A percentile compares a stretch with the other conserved stretches of the same genome.
These are phyloP conservation scores for Pheosia gnoma DNA, from an alignment of 2,888 invertebrate genomes.

Conservation along the genomic window DNA sequence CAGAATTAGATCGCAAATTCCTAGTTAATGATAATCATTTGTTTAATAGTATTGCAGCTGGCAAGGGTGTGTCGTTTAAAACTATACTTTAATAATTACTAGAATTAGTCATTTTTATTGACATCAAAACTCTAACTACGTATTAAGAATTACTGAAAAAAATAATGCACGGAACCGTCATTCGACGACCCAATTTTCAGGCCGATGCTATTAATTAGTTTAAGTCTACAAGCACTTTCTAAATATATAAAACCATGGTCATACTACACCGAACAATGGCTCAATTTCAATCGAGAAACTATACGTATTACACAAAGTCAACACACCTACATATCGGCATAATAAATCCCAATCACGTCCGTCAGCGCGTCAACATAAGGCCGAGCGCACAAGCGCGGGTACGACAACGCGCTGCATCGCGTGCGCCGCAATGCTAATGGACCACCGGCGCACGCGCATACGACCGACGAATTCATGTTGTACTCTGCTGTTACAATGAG, in stretches of 20 bases:
- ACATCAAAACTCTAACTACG: no score
- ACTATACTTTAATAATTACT: not conserved
- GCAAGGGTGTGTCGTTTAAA: not conserved
- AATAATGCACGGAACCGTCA: no score
- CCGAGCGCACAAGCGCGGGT: conserved; percentile 22
- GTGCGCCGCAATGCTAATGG: conserved; percentile 52
- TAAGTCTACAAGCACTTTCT: not conserved
- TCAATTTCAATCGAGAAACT: not conserved
- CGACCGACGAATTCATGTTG: conserved; percentile 30
- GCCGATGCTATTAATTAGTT: no score
- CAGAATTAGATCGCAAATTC: not conserved
- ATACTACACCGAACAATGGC: not conserved
- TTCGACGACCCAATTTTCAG: no score
- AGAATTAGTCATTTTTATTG: not conserved
- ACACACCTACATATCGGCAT: conserved; percentile 1
- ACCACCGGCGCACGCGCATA: conserved; percentile 44
- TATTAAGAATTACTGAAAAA: no score
- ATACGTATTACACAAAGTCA: conserved; percentile 2
- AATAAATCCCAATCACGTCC: conserved; percentile 33
- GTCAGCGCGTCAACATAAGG: conserved; percentile 36
- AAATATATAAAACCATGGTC: not conserved
- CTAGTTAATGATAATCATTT: not conserved
- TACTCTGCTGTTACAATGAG: not conserved
- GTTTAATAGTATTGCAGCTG: not conserved
- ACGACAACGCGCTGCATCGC: conserved; percentile 38